Evolutionary conservation across 2,888 invertebrate species (phyloP), one percentile per base, ranked within the genome.

Genomic region (Thecocarcelia acutangulata): DNA sequence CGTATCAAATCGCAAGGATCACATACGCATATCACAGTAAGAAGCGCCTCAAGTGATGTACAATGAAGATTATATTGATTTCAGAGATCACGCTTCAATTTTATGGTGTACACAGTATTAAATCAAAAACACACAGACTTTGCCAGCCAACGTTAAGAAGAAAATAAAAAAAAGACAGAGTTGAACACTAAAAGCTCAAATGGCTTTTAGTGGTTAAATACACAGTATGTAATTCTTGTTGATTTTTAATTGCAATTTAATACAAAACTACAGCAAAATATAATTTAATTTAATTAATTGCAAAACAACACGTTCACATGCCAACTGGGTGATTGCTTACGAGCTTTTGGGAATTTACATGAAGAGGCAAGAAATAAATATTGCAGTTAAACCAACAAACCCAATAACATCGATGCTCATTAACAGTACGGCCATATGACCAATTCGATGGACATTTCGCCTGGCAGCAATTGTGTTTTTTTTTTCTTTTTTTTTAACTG

Each of bases 281-380:
- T 78, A 74, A 82, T 82, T 82, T 74, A 74, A 82, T 82, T 82
- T 82, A 82, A 82, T 82, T 82, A 82, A 82, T 82, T 82, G 82
- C 82, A 44, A 74, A 82, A 82, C 74, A 74, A 78, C 77, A 82
- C 82, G 77, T 82, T 82, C 82, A 54, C 42, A 78, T 33, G 33
- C 33, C 74, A 61, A 56, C 56, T 69, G 40, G 44, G 52, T 79
- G 28, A 40, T 0, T 40, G 61, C 19, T 15, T 44, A 59, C 59
- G 46, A 21, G 8, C 15, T 50, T 48, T 28, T 19, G 13, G 40
- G 12, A 48, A 4, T 46, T n/a, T 54, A 40, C 24, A 46, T 17
- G 48, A 61, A 46, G 13, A 70, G 28, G 21, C 11, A 17, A 52
- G 2, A 44, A 42, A 58, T 19, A 28, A 44, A 61, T 33, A 8